A percentile compares a stretch with the other conserved stretches of the same genome.
These are phyloP conservation scores for Drosophila malerkotliana DNA, from an alignment of 1,140 invertebrate species.

Conservation along the genomic window DNA sequence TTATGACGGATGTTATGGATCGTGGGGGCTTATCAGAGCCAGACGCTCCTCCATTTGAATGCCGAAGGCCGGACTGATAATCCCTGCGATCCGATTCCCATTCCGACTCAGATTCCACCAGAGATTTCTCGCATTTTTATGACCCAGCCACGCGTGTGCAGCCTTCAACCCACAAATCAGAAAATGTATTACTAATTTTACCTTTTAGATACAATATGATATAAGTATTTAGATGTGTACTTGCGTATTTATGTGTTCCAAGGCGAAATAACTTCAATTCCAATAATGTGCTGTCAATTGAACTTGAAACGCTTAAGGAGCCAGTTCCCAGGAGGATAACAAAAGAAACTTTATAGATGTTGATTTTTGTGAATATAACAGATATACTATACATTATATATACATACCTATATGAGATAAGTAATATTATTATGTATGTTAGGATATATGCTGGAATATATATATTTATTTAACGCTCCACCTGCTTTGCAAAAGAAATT, in stretches of 20 bases:
- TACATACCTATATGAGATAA: slow-evolving; percentile 28
- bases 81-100: neutral
- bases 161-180: slow-evolving; percentile 16
- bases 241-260: slow-evolving; percentile 58
- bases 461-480: slow-evolving; percentile 24
- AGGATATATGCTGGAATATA: slow-evolving; percentile 1
- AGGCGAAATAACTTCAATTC: slow-evolving; percentile 51
- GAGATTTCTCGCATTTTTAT: neutral
- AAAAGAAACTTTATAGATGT: slow-evolving; percentile 37
- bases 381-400: slow-evolving; percentile 29
- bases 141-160: slow-evolving; percentile 29
- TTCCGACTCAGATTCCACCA: neutral
- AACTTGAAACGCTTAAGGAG: slow-evolving; percentile 20
- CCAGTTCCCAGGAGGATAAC: slow-evolving; percentile 1
- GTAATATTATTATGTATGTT: slow-evolving; percentile 26
- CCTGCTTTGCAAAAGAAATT: slow-evolving; percentile 56
- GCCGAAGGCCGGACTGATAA: slow-evolving; percentile 37
- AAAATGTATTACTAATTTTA: neutral
- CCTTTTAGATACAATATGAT: slow-evolving; percentile 14
- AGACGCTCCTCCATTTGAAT: slow-evolving; percentile 41
- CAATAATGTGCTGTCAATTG: slow-evolving; percentile 48
- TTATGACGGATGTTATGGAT: slow-evolving; percentile 71
- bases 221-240: slow-evolving; percentile 26
- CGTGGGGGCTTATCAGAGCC: slow-evolving; percentile 36
- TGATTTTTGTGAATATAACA: slow-evolving; percentile 19